A percentile compares a stretch with the other conserved stretches of the same genome.
These are phyloP conservation scores for Microctenopoma lineatum DNA, from an alignment of 2,797 vertebrate genomes.

Conservation along the genomic window DNA sequence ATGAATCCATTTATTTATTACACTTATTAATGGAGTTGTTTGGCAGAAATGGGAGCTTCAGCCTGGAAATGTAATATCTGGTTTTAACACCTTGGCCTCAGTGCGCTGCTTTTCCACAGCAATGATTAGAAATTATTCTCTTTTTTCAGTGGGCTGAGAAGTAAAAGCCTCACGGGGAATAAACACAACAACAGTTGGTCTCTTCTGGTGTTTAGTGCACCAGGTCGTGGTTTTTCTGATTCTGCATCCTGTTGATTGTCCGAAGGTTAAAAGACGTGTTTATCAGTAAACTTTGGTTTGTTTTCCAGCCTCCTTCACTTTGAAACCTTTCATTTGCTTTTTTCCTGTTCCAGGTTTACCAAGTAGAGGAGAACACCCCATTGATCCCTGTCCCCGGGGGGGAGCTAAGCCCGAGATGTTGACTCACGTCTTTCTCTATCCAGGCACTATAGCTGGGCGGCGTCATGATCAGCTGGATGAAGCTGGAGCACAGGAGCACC, in stretches of 20 bases:
- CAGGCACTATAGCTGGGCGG: conserved; percentile 95
- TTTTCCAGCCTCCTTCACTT: conserved; percentile 20
- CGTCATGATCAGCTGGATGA: conserved; percentile 91
- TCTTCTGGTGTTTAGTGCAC: too few species aligned
- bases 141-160: too few species aligned
- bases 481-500: conserved; percentile 87
- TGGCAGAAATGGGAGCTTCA: too few species aligned
- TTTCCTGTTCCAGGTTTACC: conserved; percentile 38
- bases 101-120: too few species aligned
- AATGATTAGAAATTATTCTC: too few species aligned
- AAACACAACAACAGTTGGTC: too few species aligned
- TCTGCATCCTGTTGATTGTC: conserved; percentile 62
- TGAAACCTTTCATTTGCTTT: conserved; percentile 52
- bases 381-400: conserved; percentile 24
- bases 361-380: conserved; percentile 18
- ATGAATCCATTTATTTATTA: too few species aligned
- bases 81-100: too few species aligned
- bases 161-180: too few species aligned
- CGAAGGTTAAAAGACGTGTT: conserved; percentile 37
- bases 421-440: conserved; percentile 91
- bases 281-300: conserved; percentile 22
- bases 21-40: too few species aligned
- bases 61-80: too few species aligned
- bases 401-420: conserved; percentile 11
- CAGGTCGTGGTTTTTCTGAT: too few species aligned